A percentile compares a stretch with the other conserved stretches of the same genome.
Conservation (phyloP, 1,140 invertebrate genomes). For the Bombus fervidus region DNA sequence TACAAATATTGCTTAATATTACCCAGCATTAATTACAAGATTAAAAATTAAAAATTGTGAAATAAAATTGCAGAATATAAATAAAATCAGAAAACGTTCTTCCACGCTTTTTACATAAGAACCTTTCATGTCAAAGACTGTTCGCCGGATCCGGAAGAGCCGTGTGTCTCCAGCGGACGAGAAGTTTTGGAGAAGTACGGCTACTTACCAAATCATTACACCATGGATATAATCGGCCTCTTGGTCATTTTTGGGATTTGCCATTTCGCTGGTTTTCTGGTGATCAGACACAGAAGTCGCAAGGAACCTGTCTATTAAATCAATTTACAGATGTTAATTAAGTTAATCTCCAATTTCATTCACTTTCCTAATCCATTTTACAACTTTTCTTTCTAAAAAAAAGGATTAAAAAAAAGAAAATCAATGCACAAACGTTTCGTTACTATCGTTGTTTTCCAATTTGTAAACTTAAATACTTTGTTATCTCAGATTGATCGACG, state of each 20-base stretch:
- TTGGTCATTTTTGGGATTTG: constrained; percentile 67
- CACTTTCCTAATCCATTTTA: too few species aligned
- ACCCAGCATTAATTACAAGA: too few species aligned
- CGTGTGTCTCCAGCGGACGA: constrained; percentile 75
- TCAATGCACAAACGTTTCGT: not conserved
- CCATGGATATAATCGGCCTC: constrained; percentile 75
- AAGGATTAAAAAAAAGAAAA: too few species aligned
- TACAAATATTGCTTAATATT: too few species aligned
- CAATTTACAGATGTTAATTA: not conserved
- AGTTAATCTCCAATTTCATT: too few species aligned
- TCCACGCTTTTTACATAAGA: not conserved
- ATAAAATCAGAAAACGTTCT: too few species aligned
- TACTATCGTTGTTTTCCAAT: not conserved
- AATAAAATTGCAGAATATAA: not conserved
- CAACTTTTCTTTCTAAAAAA: too few species aligned
- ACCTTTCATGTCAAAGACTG: constrained; percentile 68
- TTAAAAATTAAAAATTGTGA: not conserved
- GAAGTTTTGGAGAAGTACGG: constrained; percentile 78
- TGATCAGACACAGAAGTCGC: constrained; percentile 69
- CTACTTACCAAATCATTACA: constrained; percentile 70
- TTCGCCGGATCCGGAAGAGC: constrained; percentile 67
- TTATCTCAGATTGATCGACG: not conserved
- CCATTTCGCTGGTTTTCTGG: constrained; percentile 74
- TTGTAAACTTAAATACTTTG: not conserved
- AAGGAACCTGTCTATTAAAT: constrained; percentile 75